phyloP scores from a whole-genome alignment of 2,797 vertebrate genomes.

The Pseudochaenichthys georgianus region DNA sequence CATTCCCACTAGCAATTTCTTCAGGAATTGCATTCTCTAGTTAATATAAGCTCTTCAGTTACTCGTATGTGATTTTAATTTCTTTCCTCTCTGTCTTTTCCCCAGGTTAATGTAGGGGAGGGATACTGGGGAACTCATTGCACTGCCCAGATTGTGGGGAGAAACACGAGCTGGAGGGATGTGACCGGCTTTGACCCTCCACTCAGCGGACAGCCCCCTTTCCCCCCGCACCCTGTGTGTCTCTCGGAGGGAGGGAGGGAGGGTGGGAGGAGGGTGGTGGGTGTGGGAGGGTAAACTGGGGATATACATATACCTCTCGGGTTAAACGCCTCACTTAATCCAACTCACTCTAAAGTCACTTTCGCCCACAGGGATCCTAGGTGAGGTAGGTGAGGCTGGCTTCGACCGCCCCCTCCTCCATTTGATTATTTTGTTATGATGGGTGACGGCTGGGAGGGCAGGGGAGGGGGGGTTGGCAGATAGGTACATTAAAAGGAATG shows the following conservation, averaged over 20 bases:
- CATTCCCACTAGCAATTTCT: no score
- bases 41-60: not conserved
- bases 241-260: slow-evolving; percentile 76
- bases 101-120: slow-evolving; percentile 89
- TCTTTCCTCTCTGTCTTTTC: slow-evolving; percentile 2
- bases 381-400: slow-evolving; percentile 51
- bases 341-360: slow-evolving; percentile 76
- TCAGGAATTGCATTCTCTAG: no score
- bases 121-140: slow-evolving; percentile 89
- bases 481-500: slow-evolving; percentile 65
- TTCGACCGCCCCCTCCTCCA: slow-evolving; percentile 50
- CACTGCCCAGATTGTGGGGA: slow-evolving; percentile 89
- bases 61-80: not conserved
- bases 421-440: slow-evolving; percentile 58
- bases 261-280: slow-evolving; percentile 75
- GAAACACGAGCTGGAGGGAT: slow-evolving; percentile 74
- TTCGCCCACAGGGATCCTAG: slow-evolving; percentile 71
- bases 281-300: slow-evolving; percentile 81
- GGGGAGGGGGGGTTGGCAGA: slow-evolving; percentile 38
- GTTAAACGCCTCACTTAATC: slow-evolving; percentile 81
- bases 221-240: slow-evolving; percentile 71
- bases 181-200: slow-evolving; percentile 70
- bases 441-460: slow-evolving; percentile 48
- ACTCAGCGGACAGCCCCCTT: slow-evolving; percentile 63
- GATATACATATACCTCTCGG: slow-evolving; percentile 81